Evolutionary conservation across 1,140 invertebrate species (phyloP).

Genomic region (Phymastichus coffea): DNA sequence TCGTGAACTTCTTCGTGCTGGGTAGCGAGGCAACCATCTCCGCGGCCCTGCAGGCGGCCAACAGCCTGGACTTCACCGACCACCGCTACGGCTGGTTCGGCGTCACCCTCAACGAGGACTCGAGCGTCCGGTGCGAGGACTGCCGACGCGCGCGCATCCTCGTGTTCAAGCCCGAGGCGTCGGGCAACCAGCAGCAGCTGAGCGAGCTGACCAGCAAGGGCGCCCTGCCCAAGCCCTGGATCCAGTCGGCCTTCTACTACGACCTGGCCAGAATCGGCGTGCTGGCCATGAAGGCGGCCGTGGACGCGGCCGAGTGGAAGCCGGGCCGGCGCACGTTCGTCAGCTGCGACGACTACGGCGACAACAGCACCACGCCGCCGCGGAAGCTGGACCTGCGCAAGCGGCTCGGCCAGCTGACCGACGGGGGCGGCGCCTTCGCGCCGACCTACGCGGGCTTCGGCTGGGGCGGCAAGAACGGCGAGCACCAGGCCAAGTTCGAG

Average conservation of each 20-base stretch:
- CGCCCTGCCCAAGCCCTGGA: slow-evolving; percentile 35
- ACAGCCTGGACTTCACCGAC: slow-evolving; percentile 45
- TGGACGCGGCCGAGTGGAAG: slow-evolving; percentile 69
- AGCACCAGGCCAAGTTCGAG: slow-evolving; percentile 39
- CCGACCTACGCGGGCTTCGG: slow-evolving; percentile 43
- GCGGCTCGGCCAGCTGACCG: slow-evolving; percentile 55
- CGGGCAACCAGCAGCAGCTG: slow-evolving; percentile 47
- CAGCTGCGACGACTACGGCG: slow-evolving; percentile 74
- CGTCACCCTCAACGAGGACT: slow-evolving; percentile 57
- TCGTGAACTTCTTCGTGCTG: slow-evolving; percentile 85
- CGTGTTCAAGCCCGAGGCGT: slow-evolving; percentile 39
- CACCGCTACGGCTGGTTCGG: slow-evolving; percentile 65
- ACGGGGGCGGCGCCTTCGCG: slow-evolving; percentile 28
- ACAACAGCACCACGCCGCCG: slow-evolving; percentile 61
- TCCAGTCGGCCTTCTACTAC: slow-evolving; percentile 79
- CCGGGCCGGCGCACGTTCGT: slow-evolving; percentile 64
- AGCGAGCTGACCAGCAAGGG: slow-evolving; percentile 57
- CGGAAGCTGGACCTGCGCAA: slow-evolving; percentile 63
- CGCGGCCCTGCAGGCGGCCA: slow-evolving; percentile 61
- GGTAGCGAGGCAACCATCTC: slow-evolving; percentile 71
- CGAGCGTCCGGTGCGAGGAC: slow-evolving; percentile 34
- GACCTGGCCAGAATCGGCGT: slow-evolving; percentile 75
- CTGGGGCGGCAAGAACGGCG: slow-evolving; percentile 47
- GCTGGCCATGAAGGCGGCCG: slow-evolving; percentile 69
- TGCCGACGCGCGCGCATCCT: slow-evolving; percentile 44